Conservation (phyloP, 2,888 invertebrate species). For the Xiphydria camelus region DNA sequence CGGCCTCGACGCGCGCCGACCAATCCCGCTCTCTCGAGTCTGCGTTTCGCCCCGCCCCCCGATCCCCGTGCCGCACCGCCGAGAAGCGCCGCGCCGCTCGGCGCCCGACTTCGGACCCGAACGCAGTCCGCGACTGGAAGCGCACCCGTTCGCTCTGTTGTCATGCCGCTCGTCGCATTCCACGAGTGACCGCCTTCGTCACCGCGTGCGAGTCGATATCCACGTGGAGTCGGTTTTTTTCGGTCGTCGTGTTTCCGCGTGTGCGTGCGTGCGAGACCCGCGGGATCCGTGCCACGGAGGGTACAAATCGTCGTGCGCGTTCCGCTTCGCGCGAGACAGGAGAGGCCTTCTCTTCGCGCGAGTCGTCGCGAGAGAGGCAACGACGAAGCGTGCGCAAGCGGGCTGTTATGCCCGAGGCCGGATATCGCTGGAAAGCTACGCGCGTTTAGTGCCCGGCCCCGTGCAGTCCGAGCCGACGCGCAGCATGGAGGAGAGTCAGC, state of each 20-base stretch:
- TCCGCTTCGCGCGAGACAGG: no score
- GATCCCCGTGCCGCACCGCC: not conserved
- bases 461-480: constrained; percentile 8
- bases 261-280: no score
- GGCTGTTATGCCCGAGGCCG: constrained; percentile 12
- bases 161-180: constrained; percentile 59
- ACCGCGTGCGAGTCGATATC: no score
- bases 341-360: no score
- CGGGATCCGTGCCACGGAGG: no score
- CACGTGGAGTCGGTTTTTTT: constrained; percentile 47
- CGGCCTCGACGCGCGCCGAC: not conserved
- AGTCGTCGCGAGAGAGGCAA: not conserved
- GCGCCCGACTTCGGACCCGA: constrained; percentile 34
- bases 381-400: constrained; percentile 8
- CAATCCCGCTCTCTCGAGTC: not conserved
- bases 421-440: not conserved
- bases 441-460: no score
- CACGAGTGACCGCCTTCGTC: constrained; percentile 52
- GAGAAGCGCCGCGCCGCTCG: constrained; percentile 10
- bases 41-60: constrained; percentile 5
- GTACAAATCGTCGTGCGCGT: no score
- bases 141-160: constrained; percentile 43
- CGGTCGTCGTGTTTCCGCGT: not conserved
- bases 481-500: constrained; percentile 63
- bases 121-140: constrained; percentile 49